A percentile compares a stretch with the other conserved stretches of the same genome.
Evolutionary conservation across 2,113 vertebrate species (phyloP).

Genomic region (Litocranius walleri): DNA sequence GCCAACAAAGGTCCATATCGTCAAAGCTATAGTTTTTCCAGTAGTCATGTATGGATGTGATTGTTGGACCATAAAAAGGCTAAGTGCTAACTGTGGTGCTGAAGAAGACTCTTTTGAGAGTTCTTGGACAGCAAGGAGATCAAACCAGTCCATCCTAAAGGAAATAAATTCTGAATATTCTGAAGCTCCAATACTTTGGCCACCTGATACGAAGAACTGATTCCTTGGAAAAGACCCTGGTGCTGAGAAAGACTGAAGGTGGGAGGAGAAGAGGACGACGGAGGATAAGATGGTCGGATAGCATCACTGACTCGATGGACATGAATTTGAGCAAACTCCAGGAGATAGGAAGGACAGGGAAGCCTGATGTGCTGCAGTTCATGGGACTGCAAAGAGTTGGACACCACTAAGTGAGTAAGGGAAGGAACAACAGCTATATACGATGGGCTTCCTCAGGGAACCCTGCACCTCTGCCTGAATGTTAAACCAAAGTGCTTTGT

Average conservation of each 20-base stretch:
- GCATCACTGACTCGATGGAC: neutral
- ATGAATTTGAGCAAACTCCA: neutral
- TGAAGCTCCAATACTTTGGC: neutral
- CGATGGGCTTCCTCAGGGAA: neutral
- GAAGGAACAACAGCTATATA: neutral
- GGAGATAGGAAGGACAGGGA: neutral
- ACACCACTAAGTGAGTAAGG: neutral
- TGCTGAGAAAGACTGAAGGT: neutral
- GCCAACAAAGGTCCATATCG: neutral
- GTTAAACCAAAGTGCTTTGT: neutral
- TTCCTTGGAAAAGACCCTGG: neutral
- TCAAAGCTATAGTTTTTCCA: neutral
- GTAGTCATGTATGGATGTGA: neutral
- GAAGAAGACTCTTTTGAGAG: neutral
- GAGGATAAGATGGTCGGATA: neutral
- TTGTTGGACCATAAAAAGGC: neutral
- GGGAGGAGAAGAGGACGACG: neutral
- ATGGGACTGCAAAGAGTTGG: neutral
- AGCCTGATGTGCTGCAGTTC: neutral
- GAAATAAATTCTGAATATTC: neutral
- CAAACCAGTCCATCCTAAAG: neutral
- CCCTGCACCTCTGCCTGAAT: neutral
- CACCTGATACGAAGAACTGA: neutral
- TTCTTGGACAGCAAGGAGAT: neutral
- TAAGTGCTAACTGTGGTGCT: neutral